A percentile compares a stretch with the other conserved stretches of the same genome.
These are phyloP conservation scores for Mesaphorura yosii DNA, from an alignment of 1,140 invertebrate genomes.

Conservation along the genomic window DNA sequence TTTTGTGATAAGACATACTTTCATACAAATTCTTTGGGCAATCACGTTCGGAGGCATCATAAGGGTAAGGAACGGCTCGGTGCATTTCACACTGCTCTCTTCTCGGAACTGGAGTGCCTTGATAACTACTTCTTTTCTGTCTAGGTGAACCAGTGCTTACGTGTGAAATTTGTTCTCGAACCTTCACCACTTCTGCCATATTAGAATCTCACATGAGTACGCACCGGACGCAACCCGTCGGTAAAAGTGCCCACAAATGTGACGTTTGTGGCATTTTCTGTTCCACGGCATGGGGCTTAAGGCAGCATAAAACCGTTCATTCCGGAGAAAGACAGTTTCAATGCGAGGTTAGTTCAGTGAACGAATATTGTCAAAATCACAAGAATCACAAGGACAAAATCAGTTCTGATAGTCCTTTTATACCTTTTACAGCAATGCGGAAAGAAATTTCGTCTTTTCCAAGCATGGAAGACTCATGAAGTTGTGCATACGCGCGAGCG, in stretches of 20 bases:
- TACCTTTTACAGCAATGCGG: constrained; percentile 6
- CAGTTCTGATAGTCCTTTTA: not conserved
- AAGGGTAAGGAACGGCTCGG: constrained; percentile 2
- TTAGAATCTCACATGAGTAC: constrained; percentile 1
- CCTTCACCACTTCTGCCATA: constrained; percentile 4
- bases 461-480: constrained; percentile 1
- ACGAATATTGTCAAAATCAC: not conserved
- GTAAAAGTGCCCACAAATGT: not conserved
- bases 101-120: not conserved
- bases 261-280: constrained; percentile 2
- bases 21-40: not conserved
- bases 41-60: constrained; percentile 12
- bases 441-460: not conserved
- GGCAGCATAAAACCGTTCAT: constrained; percentile 8
- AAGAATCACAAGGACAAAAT: not conserved
- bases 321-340: constrained; percentile 2
- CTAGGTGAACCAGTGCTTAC: not conserved
- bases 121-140: not conserved
- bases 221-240: not conserved
- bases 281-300: not conserved
- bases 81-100: not conserved
- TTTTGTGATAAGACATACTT: not conserved
- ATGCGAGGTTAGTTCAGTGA: too few relatives aligned
- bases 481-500: constrained; percentile 3
- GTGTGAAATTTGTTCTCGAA: constrained; percentile 6